Evolutionary conservation across 2,797 vertebrate genomes (phyloP).

Genomic region (Sternarchorhynchus goeldii): DNA sequence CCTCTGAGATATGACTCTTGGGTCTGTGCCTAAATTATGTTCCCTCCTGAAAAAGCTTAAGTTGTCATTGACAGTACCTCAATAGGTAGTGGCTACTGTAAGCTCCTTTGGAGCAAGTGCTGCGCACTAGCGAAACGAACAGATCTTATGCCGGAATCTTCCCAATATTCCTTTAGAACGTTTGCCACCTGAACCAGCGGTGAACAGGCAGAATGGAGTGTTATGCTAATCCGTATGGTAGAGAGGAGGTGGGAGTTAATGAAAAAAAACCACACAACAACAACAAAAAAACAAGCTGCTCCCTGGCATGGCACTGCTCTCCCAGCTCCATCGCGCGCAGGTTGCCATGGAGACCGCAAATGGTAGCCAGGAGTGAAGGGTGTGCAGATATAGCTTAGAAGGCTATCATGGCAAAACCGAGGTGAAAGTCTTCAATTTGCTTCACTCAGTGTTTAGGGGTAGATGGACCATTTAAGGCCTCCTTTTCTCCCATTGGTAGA

Average conservation of each 20-base stretch:
- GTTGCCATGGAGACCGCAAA: conserved; percentile 76
- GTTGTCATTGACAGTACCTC: not conserved
- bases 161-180: conserved; percentile 1
- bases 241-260: conserved; percentile 52
- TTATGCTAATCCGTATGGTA: conserved; percentile 17
- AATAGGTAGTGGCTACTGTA: not conserved
- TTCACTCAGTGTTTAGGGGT: conserved; percentile 33
- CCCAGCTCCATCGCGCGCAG: conserved; percentile 62
- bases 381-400: conserved; percentile 74
- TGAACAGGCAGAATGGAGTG: not conserved
- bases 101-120: not conserved
- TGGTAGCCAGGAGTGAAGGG: conserved; percentile 73
- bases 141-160: not conserved
- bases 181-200: not conserved
- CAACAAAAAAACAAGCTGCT: not conserved
- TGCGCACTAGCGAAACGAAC: not conserved
- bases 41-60: conserved; percentile 19
- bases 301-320: not conserved
- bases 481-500: not conserved
- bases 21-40: not conserved
- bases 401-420: conserved; percentile 61
- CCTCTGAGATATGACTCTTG: conserved; percentile 1
- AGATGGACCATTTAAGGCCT: conserved; percentile 45
- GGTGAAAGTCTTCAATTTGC: conserved; percentile 49
- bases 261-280: not conserved